phyloP scores from a whole-genome alignment of 2,888 invertebrate genomes.

The Periphyllus acericola region DNA sequence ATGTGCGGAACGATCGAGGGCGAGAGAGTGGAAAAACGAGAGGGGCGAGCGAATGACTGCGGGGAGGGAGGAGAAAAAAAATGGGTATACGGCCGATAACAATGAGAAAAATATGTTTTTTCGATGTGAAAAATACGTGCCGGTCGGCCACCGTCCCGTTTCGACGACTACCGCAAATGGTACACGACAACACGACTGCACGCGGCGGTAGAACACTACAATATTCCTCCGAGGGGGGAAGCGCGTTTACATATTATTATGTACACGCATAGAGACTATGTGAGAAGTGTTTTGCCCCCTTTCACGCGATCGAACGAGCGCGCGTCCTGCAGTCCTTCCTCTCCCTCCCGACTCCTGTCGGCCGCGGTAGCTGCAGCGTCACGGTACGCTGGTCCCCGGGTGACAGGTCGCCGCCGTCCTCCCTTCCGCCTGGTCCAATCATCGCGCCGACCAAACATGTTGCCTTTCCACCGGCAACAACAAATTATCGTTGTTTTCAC shows the following conservation, averaged over 20 bases:
- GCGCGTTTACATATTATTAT: background rate
- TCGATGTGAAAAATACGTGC: conserved; percentile 27
- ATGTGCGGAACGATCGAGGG: no score
- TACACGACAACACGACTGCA: background rate
- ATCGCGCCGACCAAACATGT: conserved; percentile 38
- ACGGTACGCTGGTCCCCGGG: conserved; percentile 47
- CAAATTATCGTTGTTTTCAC: conserved; percentile 61
- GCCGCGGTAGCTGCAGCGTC: background rate
- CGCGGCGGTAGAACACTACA: background rate
- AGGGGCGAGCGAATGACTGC: no score
- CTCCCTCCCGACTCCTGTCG: background rate
- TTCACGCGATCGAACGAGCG: background rate
- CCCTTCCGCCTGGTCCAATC: conserved; percentile 21
- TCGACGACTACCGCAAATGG: no score
- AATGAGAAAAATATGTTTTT: background rate
- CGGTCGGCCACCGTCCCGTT: background rate
- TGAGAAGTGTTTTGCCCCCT: conserved; percentile 42
- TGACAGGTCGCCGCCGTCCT: conserved; percentile 54
- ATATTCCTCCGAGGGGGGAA: conserved; percentile 3
- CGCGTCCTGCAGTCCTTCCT: background rate
- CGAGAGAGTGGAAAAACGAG: no score
- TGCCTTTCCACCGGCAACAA: conserved; percentile 51
- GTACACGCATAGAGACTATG: background rate
- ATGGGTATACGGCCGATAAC: no score
- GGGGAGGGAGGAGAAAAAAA: no score